Evolutionary conservation across 2,113 vertebrate species (phyloP), one percentile per base, ranked within the genome.

Genomic region (Circaetus gallicus): DNA sequence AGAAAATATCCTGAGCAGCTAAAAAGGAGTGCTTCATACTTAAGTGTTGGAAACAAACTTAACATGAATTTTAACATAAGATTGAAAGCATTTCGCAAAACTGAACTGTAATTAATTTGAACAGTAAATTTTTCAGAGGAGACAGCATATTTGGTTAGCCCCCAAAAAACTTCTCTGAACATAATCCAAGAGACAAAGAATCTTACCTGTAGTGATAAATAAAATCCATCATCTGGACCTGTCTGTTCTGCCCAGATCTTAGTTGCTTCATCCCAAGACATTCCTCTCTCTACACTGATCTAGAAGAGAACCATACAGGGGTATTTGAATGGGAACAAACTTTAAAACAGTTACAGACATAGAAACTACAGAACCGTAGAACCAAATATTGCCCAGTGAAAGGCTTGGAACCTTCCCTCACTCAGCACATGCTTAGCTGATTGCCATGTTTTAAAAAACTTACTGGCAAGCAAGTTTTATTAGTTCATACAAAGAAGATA

Each of bases 181-280:
- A 25, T 7, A 69, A 50, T 13, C 12, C 15, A 69, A 52, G 29
- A 79, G 45, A 32, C 55, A 61, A 40, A 88, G 45, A 59, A 26
- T 34, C 89, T 92, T 81, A 99, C 99, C 97, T 99, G 99, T 53
- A 98, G 82, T 16, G 98, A 99, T 85, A 99, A 98, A 95, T 99
- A 99, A 98, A 99, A 99, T 49, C 99, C 99, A 95, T 99, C 99
- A 29, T 99, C 99, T 28, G 99, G 94, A 94, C 99, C 99, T 6
- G 97, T 99, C 91, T 99, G 99, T 9, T 99, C 99, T 4, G 99
- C 99, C 99, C 99, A 99, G 58, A 99, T 98, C 71, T 99, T 99
- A 7, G 99, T 99, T 32, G 99, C 99, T 94, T 99, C 99, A 31
- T 99, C 99, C 99, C 99, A 99, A 38, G 99, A 99, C 99, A 99